phyloP scores from a whole-genome alignment of 2,888 invertebrate species.

The Cremastinae sp. region DNA sequence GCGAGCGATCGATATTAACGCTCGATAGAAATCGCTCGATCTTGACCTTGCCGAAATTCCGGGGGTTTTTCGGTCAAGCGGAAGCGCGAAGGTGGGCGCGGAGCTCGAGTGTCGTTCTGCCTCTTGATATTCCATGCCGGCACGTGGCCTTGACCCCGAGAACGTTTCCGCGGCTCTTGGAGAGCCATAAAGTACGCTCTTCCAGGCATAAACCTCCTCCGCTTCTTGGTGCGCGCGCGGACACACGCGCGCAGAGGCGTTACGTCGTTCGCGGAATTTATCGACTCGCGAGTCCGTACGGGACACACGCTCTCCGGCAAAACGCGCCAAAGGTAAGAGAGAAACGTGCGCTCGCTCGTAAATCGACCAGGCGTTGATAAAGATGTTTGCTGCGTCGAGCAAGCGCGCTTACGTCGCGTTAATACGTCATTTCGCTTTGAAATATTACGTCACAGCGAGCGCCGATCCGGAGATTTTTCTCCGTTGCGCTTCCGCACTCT shows the following conservation, averaged over 20 bases:
- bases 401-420: neutral
- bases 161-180: slow-evolving; percentile 47
- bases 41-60: slow-evolving; percentile 32
- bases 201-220: slow-evolving; percentile 9
- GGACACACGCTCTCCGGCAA: slow-evolving; percentile 18
- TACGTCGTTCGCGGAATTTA: slow-evolving; percentile 46
- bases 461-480: slow-evolving; percentile 19
- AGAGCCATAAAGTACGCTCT: slow-evolving; percentile 54
- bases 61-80: slow-evolving; percentile 10
- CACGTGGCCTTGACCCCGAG: slow-evolving; percentile 55
- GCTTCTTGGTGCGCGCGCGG: slow-evolving; percentile 7
- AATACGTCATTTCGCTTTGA: slow-evolving; percentile 15
- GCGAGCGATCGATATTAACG: neutral
- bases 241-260: neutral
- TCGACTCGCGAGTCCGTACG: slow-evolving; percentile 52
- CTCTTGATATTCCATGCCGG: slow-evolving; percentile 11
- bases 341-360: slow-evolving; percentile 48
- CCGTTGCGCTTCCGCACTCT: slow-evolving; percentile 27
- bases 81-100: slow-evolving; percentile 11
- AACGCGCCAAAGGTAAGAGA: slow-evolving; percentile 9
- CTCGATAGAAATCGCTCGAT: neutral
- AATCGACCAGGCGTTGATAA: slow-evolving; percentile 58
- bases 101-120: slow-evolving; percentile 9
- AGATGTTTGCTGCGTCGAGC: slow-evolving; percentile 34
- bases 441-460: slow-evolving; percentile 12